Percentiles rank a stretch among this genome's conserved stretches.
Evolutionary conservation across 2,113 vertebrate genomes (phyloP).

Genomic region (Furnarius figulus): DNA sequence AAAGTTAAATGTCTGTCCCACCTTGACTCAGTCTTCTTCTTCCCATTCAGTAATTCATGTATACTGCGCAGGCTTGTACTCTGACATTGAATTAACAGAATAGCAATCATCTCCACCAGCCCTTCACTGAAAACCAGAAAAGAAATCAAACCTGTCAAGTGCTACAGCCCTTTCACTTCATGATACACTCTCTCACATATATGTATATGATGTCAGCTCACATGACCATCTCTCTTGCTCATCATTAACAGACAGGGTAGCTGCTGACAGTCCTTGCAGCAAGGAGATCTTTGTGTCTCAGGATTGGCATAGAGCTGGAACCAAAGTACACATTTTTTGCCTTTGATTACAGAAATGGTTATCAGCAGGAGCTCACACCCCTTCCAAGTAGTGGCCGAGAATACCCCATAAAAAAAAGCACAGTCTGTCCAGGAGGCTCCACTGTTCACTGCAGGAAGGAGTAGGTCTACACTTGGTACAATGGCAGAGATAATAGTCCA

Average conservation of each 20-base stretch:
- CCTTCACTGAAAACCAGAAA: not conserved
- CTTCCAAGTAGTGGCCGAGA: not conserved
- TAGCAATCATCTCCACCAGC: not conserved
- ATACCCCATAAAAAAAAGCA: not conserved
- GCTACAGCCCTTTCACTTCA: not conserved
- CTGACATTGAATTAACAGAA: not conserved
- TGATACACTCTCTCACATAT: not conserved
- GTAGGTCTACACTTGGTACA: not conserved
- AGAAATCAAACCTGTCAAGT: not conserved
- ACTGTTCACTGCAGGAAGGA: accelerated
- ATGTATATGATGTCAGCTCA: not conserved
- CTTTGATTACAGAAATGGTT: not conserved
- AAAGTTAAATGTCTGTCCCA: not conserved
- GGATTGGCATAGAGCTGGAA: not conserved
- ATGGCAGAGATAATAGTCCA: not conserved
- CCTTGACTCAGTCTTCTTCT: not conserved
- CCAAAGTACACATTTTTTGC: not conserved
- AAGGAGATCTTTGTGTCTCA: not conserved
- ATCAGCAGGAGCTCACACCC: not conserved
- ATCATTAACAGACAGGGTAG: not conserved
- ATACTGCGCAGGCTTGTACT: not conserved
- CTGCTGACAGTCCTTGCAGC: not conserved
- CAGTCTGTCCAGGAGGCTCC: not conserved
- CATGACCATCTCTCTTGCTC: not conserved
- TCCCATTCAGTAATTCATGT: not conserved